A percentile compares a stretch with the other conserved stretches of the same genome.
phyloP scores from a whole-genome alignment of 2,797 vertebrate species.

The Anguilla marmorata region DNA sequence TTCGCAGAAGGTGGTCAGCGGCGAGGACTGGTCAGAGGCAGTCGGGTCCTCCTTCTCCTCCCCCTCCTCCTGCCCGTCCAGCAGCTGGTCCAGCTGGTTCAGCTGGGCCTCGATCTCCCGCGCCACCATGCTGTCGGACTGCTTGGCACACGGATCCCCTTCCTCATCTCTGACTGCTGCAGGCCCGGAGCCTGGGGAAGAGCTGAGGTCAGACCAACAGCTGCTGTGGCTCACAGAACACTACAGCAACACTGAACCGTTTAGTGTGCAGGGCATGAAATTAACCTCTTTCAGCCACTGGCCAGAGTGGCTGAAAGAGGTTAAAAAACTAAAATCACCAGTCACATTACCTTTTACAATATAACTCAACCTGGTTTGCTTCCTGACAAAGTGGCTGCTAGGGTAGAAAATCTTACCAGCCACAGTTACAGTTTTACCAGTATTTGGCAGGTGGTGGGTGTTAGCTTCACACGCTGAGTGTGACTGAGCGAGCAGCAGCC shows the following conservation, averaged over 20 bases:
- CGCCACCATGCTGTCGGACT: background rate
- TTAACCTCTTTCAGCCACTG: too few relatives aligned
- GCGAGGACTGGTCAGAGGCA: constrained; percentile 17
- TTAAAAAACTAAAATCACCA: background rate
- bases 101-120: constrained; percentile 31
- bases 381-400: background rate
- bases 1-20: constrained; percentile 22
- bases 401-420: too few relatives aligned
- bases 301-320: too few relatives aligned
- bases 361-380: background rate
- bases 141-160: background rate
- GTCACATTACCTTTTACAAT: background rate
- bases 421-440: background rate
- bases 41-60: background rate
- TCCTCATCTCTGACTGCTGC: background rate
- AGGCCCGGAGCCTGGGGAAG: background rate
- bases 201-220: background rate
- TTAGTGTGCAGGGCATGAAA: background rate
- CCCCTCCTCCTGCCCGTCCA: constrained; percentile 23
- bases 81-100: constrained; percentile 35
- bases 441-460: background rate
- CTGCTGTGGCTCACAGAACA: background rate
- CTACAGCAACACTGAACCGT: background rate
- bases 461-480: background rate
- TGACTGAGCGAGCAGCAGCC: background rate